Evolutionary conservation across 2,797 vertebrate genomes (phyloP).

Genomic region (Potorous gilbertii): DNA sequence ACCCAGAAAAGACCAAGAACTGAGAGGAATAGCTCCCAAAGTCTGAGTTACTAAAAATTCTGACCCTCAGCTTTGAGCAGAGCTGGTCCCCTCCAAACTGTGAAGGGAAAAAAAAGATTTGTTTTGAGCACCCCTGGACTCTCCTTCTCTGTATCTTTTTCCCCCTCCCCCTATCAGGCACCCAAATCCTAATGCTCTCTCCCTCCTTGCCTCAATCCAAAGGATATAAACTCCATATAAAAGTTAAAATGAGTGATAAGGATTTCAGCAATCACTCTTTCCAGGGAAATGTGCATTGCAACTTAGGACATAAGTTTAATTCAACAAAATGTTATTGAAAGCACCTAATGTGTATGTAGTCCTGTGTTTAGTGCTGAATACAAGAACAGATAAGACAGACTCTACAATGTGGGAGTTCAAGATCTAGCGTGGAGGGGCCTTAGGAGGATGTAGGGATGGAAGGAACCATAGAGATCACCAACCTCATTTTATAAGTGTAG

Average conservation of each 20-base stretch:
- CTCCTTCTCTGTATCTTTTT: neutral
- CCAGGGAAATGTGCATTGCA: neutral
- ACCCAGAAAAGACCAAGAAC: neutral
- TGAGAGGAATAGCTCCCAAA: neutral
- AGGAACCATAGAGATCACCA: neutral
- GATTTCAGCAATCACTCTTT: neutral
- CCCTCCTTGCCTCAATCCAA: neutral
- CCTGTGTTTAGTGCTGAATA: neutral
- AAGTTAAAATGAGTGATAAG: neutral
- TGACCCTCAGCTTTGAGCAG: neutral
- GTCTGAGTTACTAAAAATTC: neutral
- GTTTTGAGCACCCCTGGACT: neutral
- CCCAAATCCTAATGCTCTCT: neutral
- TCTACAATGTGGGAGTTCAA: neutral
- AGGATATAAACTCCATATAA: neutral
- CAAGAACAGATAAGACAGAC: neutral
- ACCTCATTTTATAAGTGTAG: neutral
- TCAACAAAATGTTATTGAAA: neutral
- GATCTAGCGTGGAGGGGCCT: neutral
- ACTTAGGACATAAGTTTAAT: neutral
- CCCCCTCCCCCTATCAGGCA: neutral
- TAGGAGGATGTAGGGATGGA: neutral
- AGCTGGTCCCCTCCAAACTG: neutral
- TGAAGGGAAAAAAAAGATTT: neutral
- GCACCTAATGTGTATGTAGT: neutral